Evolutionary conservation across 2,113 vertebrate species (phyloP).

Genomic region (Prinia subflava): DNA sequence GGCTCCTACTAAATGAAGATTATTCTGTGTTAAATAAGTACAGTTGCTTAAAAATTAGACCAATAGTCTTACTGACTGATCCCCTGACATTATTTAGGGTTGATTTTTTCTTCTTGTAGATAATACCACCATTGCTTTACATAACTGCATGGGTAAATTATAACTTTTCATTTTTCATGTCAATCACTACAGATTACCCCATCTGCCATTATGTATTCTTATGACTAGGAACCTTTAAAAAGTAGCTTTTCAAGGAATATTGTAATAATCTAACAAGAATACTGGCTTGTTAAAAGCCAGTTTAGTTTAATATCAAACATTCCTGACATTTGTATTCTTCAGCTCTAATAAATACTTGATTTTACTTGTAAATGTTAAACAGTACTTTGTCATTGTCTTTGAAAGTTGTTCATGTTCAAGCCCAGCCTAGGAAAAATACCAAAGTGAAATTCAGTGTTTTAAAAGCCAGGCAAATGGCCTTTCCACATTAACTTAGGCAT

Average conservation of each 20-base stretch:
- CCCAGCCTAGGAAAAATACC: background rate
- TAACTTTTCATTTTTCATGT: constrained; percentile 16
- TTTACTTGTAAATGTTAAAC: background rate
- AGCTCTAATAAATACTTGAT: background rate
- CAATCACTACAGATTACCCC: constrained; percentile 1
- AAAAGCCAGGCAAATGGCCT: background rate
- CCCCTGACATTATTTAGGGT: background rate
- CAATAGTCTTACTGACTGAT: background rate
- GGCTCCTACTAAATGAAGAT: background rate
- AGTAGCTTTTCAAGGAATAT: constrained; percentile 1
- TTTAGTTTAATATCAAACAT: background rate
- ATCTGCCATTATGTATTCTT: background rate
- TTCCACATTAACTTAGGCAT: background rate
- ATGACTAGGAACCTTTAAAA: background rate
- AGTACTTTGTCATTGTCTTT: background rate
- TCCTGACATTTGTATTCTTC: background rate
- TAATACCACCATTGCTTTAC: background rate
- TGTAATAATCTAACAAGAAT: background rate
- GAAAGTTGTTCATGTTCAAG: background rate
- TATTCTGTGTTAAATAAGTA: background rate
- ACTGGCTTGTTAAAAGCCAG: background rate
- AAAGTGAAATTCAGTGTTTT: background rate
- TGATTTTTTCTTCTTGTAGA: background rate
- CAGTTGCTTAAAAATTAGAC: background rate
- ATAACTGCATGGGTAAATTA: constrained; percentile 12